Percentiles rank a stretch among this genome's conserved stretches.
Evolutionary conservation across 2,888 invertebrate species (phyloP).

Genomic region (Lypha dubia): DNA sequence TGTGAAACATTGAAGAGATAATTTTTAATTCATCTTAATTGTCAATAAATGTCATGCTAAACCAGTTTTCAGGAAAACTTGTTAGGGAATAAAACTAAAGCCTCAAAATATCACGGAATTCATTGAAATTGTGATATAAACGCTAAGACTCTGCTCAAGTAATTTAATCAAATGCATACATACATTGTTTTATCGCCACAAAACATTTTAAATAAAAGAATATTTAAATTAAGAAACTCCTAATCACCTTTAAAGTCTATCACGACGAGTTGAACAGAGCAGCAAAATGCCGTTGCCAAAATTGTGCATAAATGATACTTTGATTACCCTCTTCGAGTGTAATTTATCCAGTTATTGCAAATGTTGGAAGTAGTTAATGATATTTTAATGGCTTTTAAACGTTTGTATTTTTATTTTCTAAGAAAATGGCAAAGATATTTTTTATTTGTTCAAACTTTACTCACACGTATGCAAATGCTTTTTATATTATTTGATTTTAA

Average conservation of each 20-base stretch:
- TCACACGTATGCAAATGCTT: conserved; percentile 13
- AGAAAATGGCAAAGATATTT: conserved; percentile 18
- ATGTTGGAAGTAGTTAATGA: conserved; percentile 43
- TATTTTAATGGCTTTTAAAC: conserved; percentile 61
- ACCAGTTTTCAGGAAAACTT: no score
- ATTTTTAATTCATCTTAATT: no score
- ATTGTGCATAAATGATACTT: conserved; percentile 6
- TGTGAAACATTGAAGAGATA: no score
- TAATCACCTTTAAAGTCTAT: conserved; percentile 11
- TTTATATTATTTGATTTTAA: not conserved
- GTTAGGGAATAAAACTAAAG: no score
- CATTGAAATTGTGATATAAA: no score
- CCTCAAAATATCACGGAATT: no score
- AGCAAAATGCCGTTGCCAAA: conserved; percentile 30
- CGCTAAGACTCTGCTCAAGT: no score
- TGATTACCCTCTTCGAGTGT: conserved; percentile 28
- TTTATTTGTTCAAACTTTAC: not conserved
- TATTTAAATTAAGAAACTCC: not conserved
- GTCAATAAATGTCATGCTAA: no score
- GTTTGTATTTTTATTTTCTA: conserved; percentile 1
- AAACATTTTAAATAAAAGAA: not conserved
- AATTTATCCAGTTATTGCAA: conserved; percentile 37
- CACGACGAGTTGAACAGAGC: not conserved
- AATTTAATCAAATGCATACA: no score
- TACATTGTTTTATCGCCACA: not conserved